Conservation (phyloP, 1,140 invertebrate genomes). For the Zaprionus davidi region DNA sequence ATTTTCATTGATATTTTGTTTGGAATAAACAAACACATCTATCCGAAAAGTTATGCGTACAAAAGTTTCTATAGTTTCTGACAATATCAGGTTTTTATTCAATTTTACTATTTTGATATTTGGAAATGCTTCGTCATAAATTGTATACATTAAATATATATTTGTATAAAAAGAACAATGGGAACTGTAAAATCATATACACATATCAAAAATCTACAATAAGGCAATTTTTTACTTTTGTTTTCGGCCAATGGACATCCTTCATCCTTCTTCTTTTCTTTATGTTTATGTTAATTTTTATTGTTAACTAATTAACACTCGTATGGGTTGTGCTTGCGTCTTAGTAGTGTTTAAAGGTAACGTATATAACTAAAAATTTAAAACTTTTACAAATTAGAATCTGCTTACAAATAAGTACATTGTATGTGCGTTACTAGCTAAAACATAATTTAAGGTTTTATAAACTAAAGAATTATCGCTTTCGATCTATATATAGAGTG, state of each 20-base stretch:
- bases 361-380: conserved; percentile 28
- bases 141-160: conserved; percentile 21
- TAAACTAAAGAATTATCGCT: conserved; percentile 47
- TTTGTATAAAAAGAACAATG: conserved; percentile 21
- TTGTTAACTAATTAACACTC: conserved; percentile 30
- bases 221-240: conserved; percentile 53
- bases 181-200: conserved; percentile 58
- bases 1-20: conserved; percentile 35
- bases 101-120: conserved; percentile 31
- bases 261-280: conserved; percentile 14
- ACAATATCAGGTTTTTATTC: conserved; percentile 13
- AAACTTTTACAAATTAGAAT: conserved; percentile 53
- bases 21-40: conserved; percentile 19
- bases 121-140: conserved; percentile 43
- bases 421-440: conserved; percentile 66
- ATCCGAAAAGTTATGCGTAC: conserved; percentile 34
- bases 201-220: conserved; percentile 72
- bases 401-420: conserved; percentile 73
- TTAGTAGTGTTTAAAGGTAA: background rate
- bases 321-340: background rate
- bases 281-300: conserved; percentile 18
- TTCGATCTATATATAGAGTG: conserved; percentile 15
- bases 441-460: conserved; percentile 35
- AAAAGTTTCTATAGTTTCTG: conserved; percentile 25
- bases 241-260: conserved; percentile 40